Evolutionary conservation across 1,140 invertebrate genomes (phyloP), one percentile per base, ranked within the genome.

Genomic region (Bursaphelenchus mucronatus): DNA sequence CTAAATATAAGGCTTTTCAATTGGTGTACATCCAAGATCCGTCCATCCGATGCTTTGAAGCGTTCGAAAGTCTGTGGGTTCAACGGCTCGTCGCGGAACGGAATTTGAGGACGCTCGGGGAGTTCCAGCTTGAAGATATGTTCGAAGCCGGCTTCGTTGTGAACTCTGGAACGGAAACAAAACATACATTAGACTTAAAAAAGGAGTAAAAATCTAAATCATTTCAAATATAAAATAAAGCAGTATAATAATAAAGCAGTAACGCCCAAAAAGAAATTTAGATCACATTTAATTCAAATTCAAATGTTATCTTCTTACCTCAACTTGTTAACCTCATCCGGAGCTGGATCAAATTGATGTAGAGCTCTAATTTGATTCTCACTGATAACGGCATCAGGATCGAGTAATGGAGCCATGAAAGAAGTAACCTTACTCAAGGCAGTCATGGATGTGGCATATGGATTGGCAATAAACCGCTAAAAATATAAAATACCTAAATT

Each of bases 1-100:
- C 79, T 63, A 52, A 80, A 80, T 11, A 80, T 64, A 15, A 79
- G 58, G 54, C 61, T 66, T 43, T 80, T 79, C 45, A 80, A 45
- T 40, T 70, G 65, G 53, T 78, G 75, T 0, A 71, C 39, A 45
- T 81, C 74, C 21, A 21, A 40, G 52, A 74, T 76, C 0, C 63
- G 68, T 15, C 71, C 71, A 45, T 67, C 71, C 19, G 46, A 41
- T 7, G 47, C 65, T 17, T 64, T 56, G 44, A 67, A 73, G 15
- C 59, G 56, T 10, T 73, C 41, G 54, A 54, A 74, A 0, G 72
- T 50, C 21, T 65, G 17, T 30, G 62, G 58, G 46, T 64, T 52
- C 8, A 74, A 55, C 5, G 71, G 63, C 41, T 68, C 15, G 39
- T 74, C 71, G 11, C 74, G 52, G 5, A 51, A 41, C 3, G 67